These are phyloP conservation scores for Serilophus lunatus DNA, from an alignment of 2,113 vertebrate species.

Conservation along the genomic window DNA sequence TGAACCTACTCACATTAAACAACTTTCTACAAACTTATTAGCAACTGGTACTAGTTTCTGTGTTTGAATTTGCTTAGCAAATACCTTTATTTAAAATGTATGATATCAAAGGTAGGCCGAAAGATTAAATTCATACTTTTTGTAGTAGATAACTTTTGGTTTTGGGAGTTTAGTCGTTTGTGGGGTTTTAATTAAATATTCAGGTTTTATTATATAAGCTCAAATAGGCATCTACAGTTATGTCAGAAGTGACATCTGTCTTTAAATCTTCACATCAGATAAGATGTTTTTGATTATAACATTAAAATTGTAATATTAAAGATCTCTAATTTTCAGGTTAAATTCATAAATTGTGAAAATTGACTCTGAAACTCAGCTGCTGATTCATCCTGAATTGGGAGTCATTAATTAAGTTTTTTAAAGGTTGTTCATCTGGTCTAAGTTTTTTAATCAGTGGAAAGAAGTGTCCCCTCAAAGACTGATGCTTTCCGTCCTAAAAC, in stretches of 20 bases:
- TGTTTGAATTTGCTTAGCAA: not conserved
- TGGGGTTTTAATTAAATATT: not conserved
- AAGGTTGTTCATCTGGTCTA: not conserved
- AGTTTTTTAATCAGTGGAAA: not conserved
- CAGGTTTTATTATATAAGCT: not conserved
- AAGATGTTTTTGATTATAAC: not conserved
- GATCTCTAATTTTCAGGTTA: not conserved
- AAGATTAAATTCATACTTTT: not conserved
- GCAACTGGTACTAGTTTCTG: not conserved
- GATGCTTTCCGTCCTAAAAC: not conserved
- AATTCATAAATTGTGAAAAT: not conserved
- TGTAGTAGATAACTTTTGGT: rapidly evolving
- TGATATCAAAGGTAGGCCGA: not conserved
- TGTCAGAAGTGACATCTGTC: not conserved
- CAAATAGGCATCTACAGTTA: not conserved
- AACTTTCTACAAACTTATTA: not conserved
- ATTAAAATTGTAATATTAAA: not conserved
- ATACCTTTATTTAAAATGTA: not conserved
- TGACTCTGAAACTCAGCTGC: not conserved
- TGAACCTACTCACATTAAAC: not conserved
- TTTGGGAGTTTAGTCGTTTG: not conserved
- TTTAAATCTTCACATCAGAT: not conserved
- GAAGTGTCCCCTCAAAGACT: not conserved
- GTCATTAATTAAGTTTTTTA: not conserved
- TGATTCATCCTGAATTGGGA: not conserved